Evolutionary conservation across 2,888 invertebrate species (phyloP), one percentile per base, ranked within the genome.

Genomic region (Oegoconia quadripuncta): DNA sequence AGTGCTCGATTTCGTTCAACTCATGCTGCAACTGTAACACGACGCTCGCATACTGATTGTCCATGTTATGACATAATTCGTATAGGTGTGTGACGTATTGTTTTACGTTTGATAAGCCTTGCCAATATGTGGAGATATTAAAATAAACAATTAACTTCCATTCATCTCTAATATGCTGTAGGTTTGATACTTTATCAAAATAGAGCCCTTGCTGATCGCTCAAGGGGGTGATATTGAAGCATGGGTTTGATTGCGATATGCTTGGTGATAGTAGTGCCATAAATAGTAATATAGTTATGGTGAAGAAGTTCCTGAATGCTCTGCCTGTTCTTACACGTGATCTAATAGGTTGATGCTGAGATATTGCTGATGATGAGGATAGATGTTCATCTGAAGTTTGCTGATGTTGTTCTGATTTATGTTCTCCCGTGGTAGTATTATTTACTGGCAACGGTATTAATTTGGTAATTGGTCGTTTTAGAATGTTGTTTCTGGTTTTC

Each of bases 1-100:
- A 42, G 39, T 44, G 30, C 6, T 25, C 28, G 16, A 36, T 22
- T 22, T 41, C 39, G 8, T 26, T 18, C 16, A 29, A 29, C 8
- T 36, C 29, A 22, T 36, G 28, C 3, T 9, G 29, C 13, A 33
- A 28, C 26, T 42, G 42, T 36, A 28, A 28, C 17, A 34, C n/a
- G n/a, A n/a, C n/a, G n/a, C n/a, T n/a, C n/a, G n/a, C n/a, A n/a
- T n/a, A n/a, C n/a, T 25, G 31, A 39, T 39, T 14, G 35, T 34
- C 17, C 33, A 17, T 16, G 16, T 9, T n/a, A 2, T 17, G n/a
- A n/a, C n/a, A n/a, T n/a, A n/a, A n/a, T 26, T 26, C n/a, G 11
- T 8, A n/a, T n/a, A 26, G 4, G n/a, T 26, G 26, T n/a, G 5
- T 11, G 4, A 15, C 30, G 17, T 16, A 30, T 8, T 3, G 6